Evolutionary conservation across 1,140 invertebrate genomes (phyloP), one percentile per base, ranked within the genome.

Genomic region (Drosophila triauraria): DNA sequence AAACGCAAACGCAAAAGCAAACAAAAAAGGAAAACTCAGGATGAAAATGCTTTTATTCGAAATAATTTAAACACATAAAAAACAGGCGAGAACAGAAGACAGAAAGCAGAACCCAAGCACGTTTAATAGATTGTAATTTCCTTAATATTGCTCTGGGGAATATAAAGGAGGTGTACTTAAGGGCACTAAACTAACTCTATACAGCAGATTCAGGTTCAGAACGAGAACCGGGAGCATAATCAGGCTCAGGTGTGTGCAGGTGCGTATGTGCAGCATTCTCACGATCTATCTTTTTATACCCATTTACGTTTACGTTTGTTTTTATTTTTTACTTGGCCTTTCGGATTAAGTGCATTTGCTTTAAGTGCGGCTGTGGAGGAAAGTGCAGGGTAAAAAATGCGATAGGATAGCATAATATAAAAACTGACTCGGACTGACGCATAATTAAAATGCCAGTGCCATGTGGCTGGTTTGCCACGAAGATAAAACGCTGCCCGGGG

Each of bases 391-490:
- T 62, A 32, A 47, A 65, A 64, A 38, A 38, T 53, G 17, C n/a
- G 27, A 25, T 10, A 38, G 40, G 46, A 53, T n/a, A 23, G 25
- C 25, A 74, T 65, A 63, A 47, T 48, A 78, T 64, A 63, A 60
- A 82, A 65, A 50, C n/a, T 62, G 72, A 63, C 83, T 68, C 67
- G 77, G 86, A 88, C 80, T 83, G 80, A 80, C 71, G 84, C 84
- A 87, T 87, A 87, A 87, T 87, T 88, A 87, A 87, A 87, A 87
- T 76, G 84, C 87, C 84, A 87, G 84, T 70, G 84, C 80, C 83
- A 87, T 87, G 77, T 84, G 83, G 63, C 69, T 75, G 85, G 63
- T 59, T 80, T 87, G 59, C 83, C 80, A 88, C 80, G 61, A 74
- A 70, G 80, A 88, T 87, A 88, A 75, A 82, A 80, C 80, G 58